Conservation (phyloP, 2,888 invertebrate species). For the Patella pellucida region DNA sequence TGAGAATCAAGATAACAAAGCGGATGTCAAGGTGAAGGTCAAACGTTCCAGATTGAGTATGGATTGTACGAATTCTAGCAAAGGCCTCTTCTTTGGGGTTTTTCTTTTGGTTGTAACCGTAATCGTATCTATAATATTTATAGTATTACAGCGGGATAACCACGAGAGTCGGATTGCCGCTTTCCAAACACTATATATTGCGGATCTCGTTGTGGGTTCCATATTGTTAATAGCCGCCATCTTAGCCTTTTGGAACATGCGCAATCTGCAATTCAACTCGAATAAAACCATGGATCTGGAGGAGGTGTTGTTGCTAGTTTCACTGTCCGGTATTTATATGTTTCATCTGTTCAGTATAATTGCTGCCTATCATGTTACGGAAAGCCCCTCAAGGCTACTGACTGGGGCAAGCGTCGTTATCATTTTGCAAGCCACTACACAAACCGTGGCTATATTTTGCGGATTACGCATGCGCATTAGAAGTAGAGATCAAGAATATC, state of each 20-base stretch:
- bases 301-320: background rate
- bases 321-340: background rate
- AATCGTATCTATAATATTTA: background rate
- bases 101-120: background rate
- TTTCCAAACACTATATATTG: background rate
- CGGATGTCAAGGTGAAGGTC: background rate
- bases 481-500: background rate
- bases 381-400: background rate
- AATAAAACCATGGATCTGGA: background rate
- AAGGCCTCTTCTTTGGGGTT: background rate
- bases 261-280: background rate
- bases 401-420: background rate
- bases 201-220: background rate
- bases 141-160: background rate
- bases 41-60: background rate
- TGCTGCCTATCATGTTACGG: background rate
- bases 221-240: background rate
- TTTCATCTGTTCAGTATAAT: background rate
- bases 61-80: background rate
- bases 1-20: background rate
- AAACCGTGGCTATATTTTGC: background rate
- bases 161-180: background rate
- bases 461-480: background rate
- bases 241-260: background rate
- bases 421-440: background rate